Conservation (phyloP, 2,797 vertebrate species). For the Smutsia temminckii region DNA sequence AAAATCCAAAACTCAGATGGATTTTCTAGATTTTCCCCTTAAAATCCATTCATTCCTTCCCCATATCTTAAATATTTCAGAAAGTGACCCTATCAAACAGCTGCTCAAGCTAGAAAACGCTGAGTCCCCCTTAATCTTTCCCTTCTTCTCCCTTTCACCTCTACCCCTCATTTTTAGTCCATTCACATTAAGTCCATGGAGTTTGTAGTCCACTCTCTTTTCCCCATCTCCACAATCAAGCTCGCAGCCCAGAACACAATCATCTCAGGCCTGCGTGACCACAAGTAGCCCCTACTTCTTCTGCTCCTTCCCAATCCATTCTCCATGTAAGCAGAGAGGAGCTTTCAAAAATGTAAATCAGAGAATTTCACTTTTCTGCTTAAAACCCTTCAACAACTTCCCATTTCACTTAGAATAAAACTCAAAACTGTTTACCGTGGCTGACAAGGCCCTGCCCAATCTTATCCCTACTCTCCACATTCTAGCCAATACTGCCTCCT, state of each 20-base stretch:
- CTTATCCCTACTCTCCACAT: neutral
- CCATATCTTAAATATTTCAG: neutral
- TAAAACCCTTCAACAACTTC: constrained; percentile 12
- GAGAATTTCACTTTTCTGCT: neutral
- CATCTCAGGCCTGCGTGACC: neutral
- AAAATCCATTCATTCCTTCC: neutral
- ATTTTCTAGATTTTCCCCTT: constrained; percentile 9
- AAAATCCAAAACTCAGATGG: neutral
- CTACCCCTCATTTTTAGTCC: neutral
- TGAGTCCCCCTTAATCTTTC: neutral
- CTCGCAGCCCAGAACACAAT: neutral
- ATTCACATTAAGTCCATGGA: neutral
- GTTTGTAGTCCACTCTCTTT: neutral
- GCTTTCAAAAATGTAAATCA: neutral
- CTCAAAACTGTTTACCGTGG: neutral
- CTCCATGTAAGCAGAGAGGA: neutral
- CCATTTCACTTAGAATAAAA: neutral
- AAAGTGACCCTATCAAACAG: neutral
- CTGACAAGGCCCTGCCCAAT: neutral
- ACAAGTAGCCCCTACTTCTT: neutral
- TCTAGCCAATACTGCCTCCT: neutral
- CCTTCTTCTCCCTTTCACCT: neutral
- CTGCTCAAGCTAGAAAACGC: neutral
- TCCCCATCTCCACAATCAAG: neutral
- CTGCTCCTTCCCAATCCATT: neutral